phyloP scores from a whole-genome alignment of 1,140 invertebrate species.

The Melipona quadrifasciata region DNA sequence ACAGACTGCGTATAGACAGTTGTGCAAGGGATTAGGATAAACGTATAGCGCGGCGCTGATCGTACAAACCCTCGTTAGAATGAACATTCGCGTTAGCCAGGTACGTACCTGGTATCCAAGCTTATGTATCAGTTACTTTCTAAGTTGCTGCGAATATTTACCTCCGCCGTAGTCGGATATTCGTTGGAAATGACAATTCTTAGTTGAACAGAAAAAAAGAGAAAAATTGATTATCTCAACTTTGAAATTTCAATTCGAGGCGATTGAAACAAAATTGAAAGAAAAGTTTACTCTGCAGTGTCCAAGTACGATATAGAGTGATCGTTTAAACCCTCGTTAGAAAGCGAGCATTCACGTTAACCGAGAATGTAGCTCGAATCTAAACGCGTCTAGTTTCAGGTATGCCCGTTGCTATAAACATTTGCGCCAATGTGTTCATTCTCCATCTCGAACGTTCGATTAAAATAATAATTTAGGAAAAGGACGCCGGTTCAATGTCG shows the following conservation, averaged over 20 bases:
- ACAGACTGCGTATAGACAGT: neutral
- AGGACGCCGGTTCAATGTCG: neutral
- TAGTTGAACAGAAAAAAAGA: neutral
- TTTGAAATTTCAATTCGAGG: neutral
- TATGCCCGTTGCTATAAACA: neutral
- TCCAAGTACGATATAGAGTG: neutral
- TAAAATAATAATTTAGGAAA: neutral
- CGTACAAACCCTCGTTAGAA: slow-evolving; percentile 45
- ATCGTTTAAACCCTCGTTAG: neutral
- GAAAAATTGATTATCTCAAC: neutral
- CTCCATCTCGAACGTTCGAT: neutral
- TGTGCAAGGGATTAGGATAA: slow-evolving; percentile 45
- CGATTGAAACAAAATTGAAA: neutral
- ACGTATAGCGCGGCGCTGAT: slow-evolving; percentile 13
- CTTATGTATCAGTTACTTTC: neutral
- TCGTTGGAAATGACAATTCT: neutral
- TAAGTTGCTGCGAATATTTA: neutral
- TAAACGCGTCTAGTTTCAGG: neutral
- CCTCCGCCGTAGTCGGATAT: too few relatives aligned
- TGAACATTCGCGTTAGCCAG: slow-evolving; percentile 9
- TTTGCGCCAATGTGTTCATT: neutral
- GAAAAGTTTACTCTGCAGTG: neutral
- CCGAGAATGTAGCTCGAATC: neutral
- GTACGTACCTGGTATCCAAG: neutral
- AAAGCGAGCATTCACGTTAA: neutral